These are phyloP conservation scores for Lutjanus argentimaculatus DNA, from an alignment of 2,797 vertebrate species.

Conservation along the genomic window DNA sequence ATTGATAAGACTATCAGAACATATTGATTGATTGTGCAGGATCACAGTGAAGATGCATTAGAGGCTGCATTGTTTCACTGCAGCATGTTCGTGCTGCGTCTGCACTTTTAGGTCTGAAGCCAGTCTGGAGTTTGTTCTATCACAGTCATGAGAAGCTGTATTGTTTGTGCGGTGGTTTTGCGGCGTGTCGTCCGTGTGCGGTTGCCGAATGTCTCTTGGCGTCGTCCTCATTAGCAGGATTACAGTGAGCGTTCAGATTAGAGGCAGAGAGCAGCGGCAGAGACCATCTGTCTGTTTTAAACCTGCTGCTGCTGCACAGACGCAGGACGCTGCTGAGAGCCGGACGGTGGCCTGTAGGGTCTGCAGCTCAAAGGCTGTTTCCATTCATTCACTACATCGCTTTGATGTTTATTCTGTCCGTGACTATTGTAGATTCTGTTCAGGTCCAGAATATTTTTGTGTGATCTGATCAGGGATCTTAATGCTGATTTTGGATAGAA, in stretches of 20 bases:
- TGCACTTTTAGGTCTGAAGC: background rate
- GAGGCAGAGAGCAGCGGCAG: constrained; percentile 26
- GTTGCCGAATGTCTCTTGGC: background rate
- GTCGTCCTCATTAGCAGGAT: constrained; percentile 71
- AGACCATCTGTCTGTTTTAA: constrained; percentile 61
- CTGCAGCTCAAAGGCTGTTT: background rate
- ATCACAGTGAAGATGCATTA: background rate
- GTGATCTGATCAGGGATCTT: no score
- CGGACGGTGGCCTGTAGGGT: constrained; percentile 37
- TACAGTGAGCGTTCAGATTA: constrained; percentile 66
- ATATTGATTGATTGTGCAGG: constrained; percentile 2
- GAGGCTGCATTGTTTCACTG: background rate
- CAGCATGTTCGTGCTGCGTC: background rate
- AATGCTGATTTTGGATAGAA: no score
- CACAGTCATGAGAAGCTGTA: background rate
- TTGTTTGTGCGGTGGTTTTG: background rate
- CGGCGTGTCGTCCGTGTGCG: background rate
- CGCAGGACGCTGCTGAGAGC: background rate
- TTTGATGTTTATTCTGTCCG: no score
- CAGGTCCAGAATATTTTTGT: no score
- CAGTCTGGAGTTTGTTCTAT: background rate
- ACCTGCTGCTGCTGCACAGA: constrained; percentile 14
- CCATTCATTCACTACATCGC: no score
- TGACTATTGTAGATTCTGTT: no score
- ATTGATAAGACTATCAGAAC: constrained; percentile 10